A percentile compares a stretch with the other conserved stretches of the same genome.
Evolutionary conservation across 2,797 vertebrate species (phyloP).

Genomic region (Sebastes vulpes): DNA sequence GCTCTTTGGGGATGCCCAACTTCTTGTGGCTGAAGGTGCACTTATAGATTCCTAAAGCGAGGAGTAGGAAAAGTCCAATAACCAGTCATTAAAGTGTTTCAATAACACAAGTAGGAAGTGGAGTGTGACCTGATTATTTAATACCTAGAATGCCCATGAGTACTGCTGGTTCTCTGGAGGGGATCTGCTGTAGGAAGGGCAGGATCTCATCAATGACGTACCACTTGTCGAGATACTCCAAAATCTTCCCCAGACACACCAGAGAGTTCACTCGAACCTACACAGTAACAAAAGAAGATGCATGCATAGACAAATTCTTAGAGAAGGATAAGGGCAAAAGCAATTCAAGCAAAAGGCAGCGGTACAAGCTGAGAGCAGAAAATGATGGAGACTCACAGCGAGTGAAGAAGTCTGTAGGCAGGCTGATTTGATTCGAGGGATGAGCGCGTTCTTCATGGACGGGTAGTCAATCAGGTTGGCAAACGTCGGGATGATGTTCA

Average conservation of each 20-base stretch:
- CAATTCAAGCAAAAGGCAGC: background rate
- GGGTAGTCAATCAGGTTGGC: conserved; percentile 99
- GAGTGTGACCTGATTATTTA: conserved; percentile 37
- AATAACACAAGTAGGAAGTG: background rate
- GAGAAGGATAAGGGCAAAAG: background rate
- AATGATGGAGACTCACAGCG: conserved; percentile 89
- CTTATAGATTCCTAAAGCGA: conserved; percentile 94
- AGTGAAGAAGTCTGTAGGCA: conserved; percentile 98
- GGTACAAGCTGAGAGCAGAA: background rate
- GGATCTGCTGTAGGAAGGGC: conserved; percentile 98
- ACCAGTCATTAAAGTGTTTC: background rate
- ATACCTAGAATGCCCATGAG: conserved; percentile 98
- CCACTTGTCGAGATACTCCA: conserved; percentile 99
- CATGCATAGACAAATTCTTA: background rate
- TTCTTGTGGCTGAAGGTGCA: conserved; percentile 99
- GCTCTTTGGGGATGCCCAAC: conserved; percentile 97
- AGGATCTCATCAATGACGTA: conserved; percentile 98
- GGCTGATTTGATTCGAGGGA: conserved; percentile 96
- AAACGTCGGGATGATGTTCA: conserved; percentile 99
- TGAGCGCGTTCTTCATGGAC: conserved; percentile 99
- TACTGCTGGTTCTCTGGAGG: conserved; percentile 97
- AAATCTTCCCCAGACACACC: conserved; percentile 97
- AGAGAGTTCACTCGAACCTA: conserved; percentile 98
- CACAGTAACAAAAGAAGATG: background rate
- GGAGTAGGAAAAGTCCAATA: background rate